phyloP scores from a whole-genome alignment of 2,797 vertebrate species.

The Yasuhikotakia modesta region DNA sequence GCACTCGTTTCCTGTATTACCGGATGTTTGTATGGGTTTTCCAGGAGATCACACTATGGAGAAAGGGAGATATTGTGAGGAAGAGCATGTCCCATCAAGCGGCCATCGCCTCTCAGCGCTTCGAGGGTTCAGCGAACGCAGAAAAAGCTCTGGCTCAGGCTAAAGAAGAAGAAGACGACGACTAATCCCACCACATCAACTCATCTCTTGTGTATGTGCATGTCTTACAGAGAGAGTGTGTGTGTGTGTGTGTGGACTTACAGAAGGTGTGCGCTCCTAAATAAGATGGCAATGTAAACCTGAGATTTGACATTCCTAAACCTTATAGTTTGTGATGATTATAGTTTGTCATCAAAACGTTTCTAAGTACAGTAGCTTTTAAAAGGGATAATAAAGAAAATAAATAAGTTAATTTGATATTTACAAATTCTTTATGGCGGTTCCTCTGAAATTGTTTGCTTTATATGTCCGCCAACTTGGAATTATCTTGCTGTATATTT shows the following conservation, averaged over 20 bases:
- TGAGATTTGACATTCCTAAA: slow-evolving; percentile 46
- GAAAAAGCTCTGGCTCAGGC: slow-evolving; percentile 58
- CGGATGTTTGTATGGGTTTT: slow-evolving; percentile 17
- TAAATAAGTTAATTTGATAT: slow-evolving; percentile 19
- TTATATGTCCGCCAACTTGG: neutral
- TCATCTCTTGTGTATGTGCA: slow-evolving; percentile 13
- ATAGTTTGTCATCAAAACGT: slow-evolving; percentile 32
- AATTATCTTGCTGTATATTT: slow-evolving; percentile 29
- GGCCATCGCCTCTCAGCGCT: slow-evolving; percentile 94
- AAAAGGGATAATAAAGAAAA: slow-evolving; percentile 35
- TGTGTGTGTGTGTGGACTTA: slow-evolving; percentile 11
- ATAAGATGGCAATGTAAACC: slow-evolving; percentile 6
- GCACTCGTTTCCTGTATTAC: too few relatives aligned
- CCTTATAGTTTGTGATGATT: slow-evolving; percentile 38
- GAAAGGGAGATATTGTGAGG: slow-evolving; percentile 96
- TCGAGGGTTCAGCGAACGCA: slow-evolving; percentile 82
- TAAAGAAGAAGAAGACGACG: slow-evolving; percentile 53
- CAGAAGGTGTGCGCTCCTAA: slow-evolving; percentile 6
- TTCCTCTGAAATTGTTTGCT: slow-evolving; percentile 24
- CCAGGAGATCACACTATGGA: slow-evolving; percentile 97
- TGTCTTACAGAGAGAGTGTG: neutral
- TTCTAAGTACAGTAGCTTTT: slow-evolving; percentile 39
- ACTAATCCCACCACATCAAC: slow-evolving; percentile 34
- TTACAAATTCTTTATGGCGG: slow-evolving; percentile 1
- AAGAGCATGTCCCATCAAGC: slow-evolving; percentile 99